Percentiles rank a stretch among this genome's conserved stretches.
phyloP scores from a whole-genome alignment of 2,888 invertebrate species.

The Ypsolopha scabrella region DNA sequence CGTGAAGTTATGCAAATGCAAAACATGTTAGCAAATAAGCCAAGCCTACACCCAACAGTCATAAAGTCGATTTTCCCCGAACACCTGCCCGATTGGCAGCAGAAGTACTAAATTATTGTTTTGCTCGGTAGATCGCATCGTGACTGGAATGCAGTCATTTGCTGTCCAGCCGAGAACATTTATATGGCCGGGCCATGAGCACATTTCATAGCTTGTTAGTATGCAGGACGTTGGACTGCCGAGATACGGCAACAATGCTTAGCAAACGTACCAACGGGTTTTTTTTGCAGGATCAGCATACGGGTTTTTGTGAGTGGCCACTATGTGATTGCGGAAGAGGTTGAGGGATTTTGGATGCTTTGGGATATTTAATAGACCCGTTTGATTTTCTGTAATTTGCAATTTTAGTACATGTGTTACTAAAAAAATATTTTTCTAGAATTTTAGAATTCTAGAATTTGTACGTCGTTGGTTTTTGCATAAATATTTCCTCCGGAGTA shows the following conservation, averaged over 20 bases:
- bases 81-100: constrained; percentile 29
- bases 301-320: not conserved
- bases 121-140: constrained; percentile 29
- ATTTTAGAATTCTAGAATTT: no score
- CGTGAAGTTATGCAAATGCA: no score
- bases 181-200: constrained; percentile 6
- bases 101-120: constrained; percentile 31
- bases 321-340: not conserved
- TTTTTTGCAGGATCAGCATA: not conserved
- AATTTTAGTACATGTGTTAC: no score
- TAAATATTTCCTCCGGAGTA: no score
- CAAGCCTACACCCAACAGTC: not conserved
- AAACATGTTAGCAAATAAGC: no score
- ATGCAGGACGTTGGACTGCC: constrained; percentile 21
- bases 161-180: constrained; percentile 13
- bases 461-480: no score
- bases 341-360: no score
- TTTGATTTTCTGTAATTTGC: no score
- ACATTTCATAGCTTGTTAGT: constrained; percentile 31
- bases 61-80: not conserved
- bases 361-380: no score
- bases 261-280: constrained; percentile 6
- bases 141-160: constrained; percentile 34
- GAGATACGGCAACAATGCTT: constrained; percentile 7
- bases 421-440: no score